phyloP scores from a whole-genome alignment of 2,113 vertebrate species.

The Dromiciops gliroides region DNA sequence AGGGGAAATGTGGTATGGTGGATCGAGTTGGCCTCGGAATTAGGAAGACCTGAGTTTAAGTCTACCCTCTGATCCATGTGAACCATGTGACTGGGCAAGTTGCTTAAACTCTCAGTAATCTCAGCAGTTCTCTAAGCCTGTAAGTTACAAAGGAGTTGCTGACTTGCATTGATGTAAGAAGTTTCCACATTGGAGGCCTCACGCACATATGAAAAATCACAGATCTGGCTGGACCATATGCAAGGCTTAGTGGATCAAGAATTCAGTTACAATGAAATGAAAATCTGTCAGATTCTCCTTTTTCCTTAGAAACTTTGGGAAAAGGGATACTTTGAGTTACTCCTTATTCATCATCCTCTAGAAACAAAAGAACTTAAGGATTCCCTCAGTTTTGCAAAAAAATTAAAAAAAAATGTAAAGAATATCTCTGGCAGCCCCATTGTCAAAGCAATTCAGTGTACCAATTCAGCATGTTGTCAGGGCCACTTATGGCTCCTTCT shows the following conservation, averaged over 20 bases:
- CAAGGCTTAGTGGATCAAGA: slow-evolving; percentile 14
- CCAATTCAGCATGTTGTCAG: background rate
- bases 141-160: background rate
- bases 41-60: background rate
- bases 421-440: slow-evolving; percentile 17
- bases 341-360: slow-evolving; percentile 53
- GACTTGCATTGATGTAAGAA: background rate
- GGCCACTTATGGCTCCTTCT: slow-evolving; percentile 6
- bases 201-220: background rate
- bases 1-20: background rate
- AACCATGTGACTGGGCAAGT: background rate
- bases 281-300: background rate
- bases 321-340: slow-evolving; percentile 28
- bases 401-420: slow-evolving; percentile 9
- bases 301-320: slow-evolving; percentile 30
- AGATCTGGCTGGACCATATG: background rate
- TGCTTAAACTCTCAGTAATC: background rate
- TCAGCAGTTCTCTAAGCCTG: background rate
- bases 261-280: background rate
- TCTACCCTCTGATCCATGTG: background rate
- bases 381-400: slow-evolving; percentile 59
- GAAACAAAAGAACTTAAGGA: slow-evolving; percentile 50
- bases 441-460: slow-evolving; percentile 35
- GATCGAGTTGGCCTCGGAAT: background rate
- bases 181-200: background rate